Evolutionary conservation across 2,888 invertebrate species (phyloP), one percentile per base, ranked within the genome.

Genomic region (Imbricaverruca yamaguchii): DNA sequence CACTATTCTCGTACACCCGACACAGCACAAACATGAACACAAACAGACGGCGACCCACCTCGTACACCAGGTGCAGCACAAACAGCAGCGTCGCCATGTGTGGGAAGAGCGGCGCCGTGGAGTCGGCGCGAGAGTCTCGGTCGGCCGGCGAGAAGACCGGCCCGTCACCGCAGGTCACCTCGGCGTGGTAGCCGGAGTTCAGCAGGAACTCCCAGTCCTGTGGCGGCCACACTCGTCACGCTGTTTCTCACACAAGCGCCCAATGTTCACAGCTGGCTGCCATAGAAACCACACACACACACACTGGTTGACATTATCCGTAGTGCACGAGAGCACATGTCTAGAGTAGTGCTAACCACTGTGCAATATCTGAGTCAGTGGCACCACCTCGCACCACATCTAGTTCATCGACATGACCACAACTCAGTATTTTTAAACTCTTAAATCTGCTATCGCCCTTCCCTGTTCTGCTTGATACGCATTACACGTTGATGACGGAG

Each of bases 31-130:
- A 21, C 23, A 67, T 10, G 9, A 9, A 65, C 8, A 65, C 55
- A 6, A 18, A n/a, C 11, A 15, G 77, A 1, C 55, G 7, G 21
- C 83, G 85, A 18, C 74, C 3, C 53, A 89, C 89, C 89, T 97
- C 97, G 85, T 97, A 97, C 0, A 96, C 89, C 59, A 97, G 89
- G 88, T 97, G 97, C 63, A 97, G 89, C 0, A 93, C 90, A 86
- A 92, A 94, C 82, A 96, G 89, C 59, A 96, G 90, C 81, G 93
- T 89, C 11, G 93, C 90, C 18, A 94, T 90, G 85, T 92, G 91
- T 0, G 91, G 90, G 85, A 94, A 95, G 4, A 96, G 88, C 0
- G 91, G 86, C 0, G 93, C 91, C 83, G 90, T 91, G 0, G 89
- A 87, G 85, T 92, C 92, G 82, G 93, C 90, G 84, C 87, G 86